Conservation (phyloP, 2,797 vertebrate genomes). For the Trematomus bernacchii region DNA sequence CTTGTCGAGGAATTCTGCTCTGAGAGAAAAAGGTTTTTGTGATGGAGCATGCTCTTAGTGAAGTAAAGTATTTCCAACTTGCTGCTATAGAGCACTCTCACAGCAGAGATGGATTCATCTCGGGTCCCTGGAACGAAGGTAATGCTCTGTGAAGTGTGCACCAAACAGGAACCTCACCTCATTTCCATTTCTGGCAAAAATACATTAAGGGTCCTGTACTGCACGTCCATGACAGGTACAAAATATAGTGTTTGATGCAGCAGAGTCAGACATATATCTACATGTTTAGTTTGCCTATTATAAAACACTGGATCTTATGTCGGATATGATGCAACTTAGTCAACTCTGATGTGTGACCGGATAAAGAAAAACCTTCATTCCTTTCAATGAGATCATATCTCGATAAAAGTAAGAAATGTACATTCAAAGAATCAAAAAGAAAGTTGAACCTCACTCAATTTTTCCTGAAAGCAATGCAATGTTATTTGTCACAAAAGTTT, state of each 20-base stretch:
- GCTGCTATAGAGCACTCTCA: conserved; percentile 6
- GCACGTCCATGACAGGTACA: not conserved
- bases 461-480: not conserved
- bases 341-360: no score
- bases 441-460: not conserved
- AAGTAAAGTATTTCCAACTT: not conserved
- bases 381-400: not conserved
- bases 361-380: not conserved
- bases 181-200: conserved; percentile 13
- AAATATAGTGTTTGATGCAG: not conserved
- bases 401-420: no score
- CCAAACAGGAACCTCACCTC: not conserved
- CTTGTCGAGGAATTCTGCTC: not conserved
- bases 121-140: conserved; percentile 19
- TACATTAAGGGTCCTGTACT: not conserved
- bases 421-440: no score
- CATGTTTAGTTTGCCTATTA: no score
- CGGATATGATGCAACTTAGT: no score
- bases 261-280: not conserved
- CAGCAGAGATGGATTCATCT: conserved; percentile 20
- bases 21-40: not conserved
- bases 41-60: conserved; percentile 1
- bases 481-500: not conserved
- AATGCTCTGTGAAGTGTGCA: conserved; percentile 30
- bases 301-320: no score